Conservation (phyloP, 2,797 vertebrate genomes). For the Antennarius maculatus region DNA sequence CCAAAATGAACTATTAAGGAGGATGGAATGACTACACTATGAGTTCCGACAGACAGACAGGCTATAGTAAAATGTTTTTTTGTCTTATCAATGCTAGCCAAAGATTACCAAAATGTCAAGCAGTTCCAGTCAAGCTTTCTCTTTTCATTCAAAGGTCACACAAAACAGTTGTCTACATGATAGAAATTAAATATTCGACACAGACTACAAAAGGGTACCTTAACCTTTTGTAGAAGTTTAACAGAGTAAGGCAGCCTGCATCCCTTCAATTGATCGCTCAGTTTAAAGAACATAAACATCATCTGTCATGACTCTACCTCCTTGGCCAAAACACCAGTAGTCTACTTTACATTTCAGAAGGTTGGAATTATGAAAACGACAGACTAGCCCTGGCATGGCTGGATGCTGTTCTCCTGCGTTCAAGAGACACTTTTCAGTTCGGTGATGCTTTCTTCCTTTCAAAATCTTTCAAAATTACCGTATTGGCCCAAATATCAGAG, state of each 20-base stretch:
- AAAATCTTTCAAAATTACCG: neutral
- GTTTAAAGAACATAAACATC: conserved; percentile 69
- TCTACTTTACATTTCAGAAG: conserved; percentile 4
- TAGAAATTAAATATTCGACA: conserved; percentile 79
- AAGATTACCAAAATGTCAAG: conserved; percentile 86
- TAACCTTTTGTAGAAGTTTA: conserved; percentile 79
- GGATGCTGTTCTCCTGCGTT: neutral
- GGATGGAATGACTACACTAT: conserved; percentile 54
- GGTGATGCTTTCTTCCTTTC: neutral
- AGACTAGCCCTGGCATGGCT: neutral
- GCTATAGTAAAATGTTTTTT: conserved; percentile 64
- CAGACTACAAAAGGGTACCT: conserved; percentile 78
- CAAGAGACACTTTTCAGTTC: neutral
- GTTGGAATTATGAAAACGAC: neutral
- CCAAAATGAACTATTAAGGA: conserved; percentile 36
- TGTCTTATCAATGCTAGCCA: conserved; percentile 79
- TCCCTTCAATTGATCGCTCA: conserved; percentile 69
- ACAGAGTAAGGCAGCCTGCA: conserved; percentile 57
- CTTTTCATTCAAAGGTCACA: conserved; percentile 84
- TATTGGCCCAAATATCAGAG: no score
- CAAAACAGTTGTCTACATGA: conserved; percentile 77
- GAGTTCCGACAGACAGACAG: conserved; percentile 47
- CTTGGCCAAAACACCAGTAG: neutral
- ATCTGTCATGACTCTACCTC: conserved; percentile 38
- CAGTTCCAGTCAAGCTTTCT: conserved; percentile 79